Evolutionary conservation across 1,140 invertebrate genomes (phyloP), one percentile per base, ranked within the genome.

Genomic region (Melanaphis sacchari): DNA sequence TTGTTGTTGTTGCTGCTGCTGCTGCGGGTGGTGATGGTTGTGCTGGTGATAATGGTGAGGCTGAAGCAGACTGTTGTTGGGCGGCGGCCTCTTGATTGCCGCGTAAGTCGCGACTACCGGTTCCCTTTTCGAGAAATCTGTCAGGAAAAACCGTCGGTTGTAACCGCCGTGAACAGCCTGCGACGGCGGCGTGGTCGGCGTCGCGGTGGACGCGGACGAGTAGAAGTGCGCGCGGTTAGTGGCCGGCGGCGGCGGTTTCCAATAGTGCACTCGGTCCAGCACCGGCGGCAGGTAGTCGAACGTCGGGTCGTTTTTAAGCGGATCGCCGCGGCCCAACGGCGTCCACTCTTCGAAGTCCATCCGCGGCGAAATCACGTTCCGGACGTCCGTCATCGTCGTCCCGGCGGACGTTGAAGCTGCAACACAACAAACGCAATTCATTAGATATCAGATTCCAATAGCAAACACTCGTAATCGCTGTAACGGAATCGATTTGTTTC

Each of bases 261-360:
- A 97, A 94, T 98, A 98, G 94, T 97, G 97, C 26, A 97, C 97
- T 38, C 96, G 95, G 52, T 97, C 97, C 49, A 97, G 94, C 8
- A 97, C 96, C 7, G 97, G 97, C 5, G 97, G 97, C 40, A 97
- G 97, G 94, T 98, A 98, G 94, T 97, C 97, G 94, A 97, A 98
- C 6, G 97, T 98, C 2, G 97, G 97, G 95, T 97, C 97, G 94
- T 97, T 97, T 94, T 97, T 97, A 41, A 97, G 94, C 0, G 97
- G 97, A 95, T 97, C 97, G 3, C 97, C 97, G 66, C 97, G 96
- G 18, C 97, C 97, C 81, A 97, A 94, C 4, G 97, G 97, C 93
- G 97, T 97, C 97, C 97, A 98, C 95, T 97, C 97, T 94, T 96
- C 96, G 94, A 97, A 97, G 94, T 97, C 96, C 96, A 97, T 97